These are phyloP conservation scores for Myripristis jacobus DNA, from an alignment of 2,797 vertebrate species.

Conservation along the genomic window DNA sequence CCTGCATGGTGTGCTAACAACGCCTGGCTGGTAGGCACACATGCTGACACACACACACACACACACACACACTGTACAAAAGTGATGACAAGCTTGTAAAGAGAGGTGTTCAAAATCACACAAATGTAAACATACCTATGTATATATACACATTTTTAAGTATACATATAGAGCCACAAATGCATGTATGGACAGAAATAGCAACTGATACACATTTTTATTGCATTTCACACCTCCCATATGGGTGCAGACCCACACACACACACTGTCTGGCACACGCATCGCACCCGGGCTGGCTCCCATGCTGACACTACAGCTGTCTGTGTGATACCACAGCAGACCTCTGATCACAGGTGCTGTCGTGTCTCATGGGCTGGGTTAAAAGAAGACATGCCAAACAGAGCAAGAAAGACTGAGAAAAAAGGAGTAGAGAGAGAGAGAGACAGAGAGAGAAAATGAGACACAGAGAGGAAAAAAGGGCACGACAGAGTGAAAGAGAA, in stretches of 20 bases:
- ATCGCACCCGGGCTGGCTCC: constrained; percentile 41
- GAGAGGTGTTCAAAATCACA: background rate
- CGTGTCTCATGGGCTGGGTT: constrained; percentile 59
- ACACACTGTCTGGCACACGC: constrained; percentile 3
- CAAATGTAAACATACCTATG: background rate
- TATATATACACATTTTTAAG: background rate
- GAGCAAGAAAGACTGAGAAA: background rate
- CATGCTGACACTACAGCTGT: constrained; percentile 74
- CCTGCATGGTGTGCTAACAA: constrained; percentile 49
- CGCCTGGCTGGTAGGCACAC: constrained; percentile 20
- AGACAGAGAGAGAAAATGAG: constrained; percentile 2
- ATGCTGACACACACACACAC: constrained; percentile 23
- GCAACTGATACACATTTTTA: background rate
- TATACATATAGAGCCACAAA: background rate
- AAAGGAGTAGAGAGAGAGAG: background rate
- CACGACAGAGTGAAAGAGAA: constrained; percentile 5
- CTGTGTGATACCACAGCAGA: constrained; percentile 53
- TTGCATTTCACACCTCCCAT: background rate
- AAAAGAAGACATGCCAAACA: constrained; percentile 60
- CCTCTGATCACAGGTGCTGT: constrained; percentile 75
- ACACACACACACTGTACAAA: background rate
- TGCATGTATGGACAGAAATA: background rate
- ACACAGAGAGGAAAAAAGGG: background rate
- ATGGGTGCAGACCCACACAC: constrained; percentile 1
- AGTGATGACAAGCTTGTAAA: background rate